Base-by-base conservation (phyloP, 2,888 invertebrate species). In the Pycnomerus fuliginosus region DNA sequence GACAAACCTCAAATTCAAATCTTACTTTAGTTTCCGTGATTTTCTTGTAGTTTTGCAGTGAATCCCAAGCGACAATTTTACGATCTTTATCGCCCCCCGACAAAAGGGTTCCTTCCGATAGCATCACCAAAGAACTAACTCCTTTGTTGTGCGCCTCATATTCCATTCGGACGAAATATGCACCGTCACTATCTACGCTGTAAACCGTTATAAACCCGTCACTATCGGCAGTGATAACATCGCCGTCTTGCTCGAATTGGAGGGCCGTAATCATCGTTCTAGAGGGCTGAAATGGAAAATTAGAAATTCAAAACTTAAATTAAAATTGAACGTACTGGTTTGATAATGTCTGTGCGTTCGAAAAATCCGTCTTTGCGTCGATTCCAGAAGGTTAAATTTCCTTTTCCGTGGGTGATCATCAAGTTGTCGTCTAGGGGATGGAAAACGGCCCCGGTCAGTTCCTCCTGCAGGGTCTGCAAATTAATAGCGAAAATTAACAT, bases 341-440 rank as follows among this genome's bases (percentile, higher is more conserved):
- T 90, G 15, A 92, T 86, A 36, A 92, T 90, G 59, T 92, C 91
- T 0, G 90, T 90, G 48, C 90, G 78, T 74, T 87, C 93, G 65
- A 89, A 93, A 74, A 88, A 93, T 24, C 91, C 91, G 67, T 92
- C 92, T 74, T 91, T 91, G 48, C 90, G 78, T 42, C 92, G 78
- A 61, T 90, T 92, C 94, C 94, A 95, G 71, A 94, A 93, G 0
- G 92, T 90, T 50, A 95, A 73, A 67, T 94, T 93, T 0, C 91
- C 91, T 56, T 89, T 87, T 1, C 95, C 95, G 64, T 90, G 91
- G 0, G 93, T 94, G 52, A 95, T 90, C 47, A 94, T 80, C 14
- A 93, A 78, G 70, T 91, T 92, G 66, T 94, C 92, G 64, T 94
- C 94, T 16, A 90, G 75, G 0, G 94, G 93, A 70, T 94, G 94